Evolutionary conservation across 2,797 vertebrate genomes (phyloP), one percentile per base, ranked within the genome.

Genomic region (Malacoraja senta): DNA sequence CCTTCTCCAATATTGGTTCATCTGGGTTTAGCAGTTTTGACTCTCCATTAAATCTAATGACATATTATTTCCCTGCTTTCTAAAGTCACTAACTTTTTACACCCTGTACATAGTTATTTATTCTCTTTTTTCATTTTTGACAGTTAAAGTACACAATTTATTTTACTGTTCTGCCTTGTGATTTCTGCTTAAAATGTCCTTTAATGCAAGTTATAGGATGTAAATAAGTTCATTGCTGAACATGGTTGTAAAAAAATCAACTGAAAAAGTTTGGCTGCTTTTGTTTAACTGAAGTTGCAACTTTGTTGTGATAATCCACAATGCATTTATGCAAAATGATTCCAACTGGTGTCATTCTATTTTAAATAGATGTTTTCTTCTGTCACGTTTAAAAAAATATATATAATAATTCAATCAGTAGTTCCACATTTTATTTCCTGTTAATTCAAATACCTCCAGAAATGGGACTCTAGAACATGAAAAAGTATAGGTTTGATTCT

Each of bases 401-500:
- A n/a, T n/a, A n/a, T n/a, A n/a, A n/a, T n/a, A 35, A 2, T 9
- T 91, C 0, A 44, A 65, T 21, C 8, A 21, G 21, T 32, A 38
- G 65, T 10, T 38, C 17, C 88, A 91, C 53, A 13, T 72, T 38
- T 35, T 74, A 8, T 13, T 65, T 72, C 38, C 35, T 44, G 32
- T 72, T 91, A 72, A 91, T 91, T 32, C 65, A 72, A 91, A 72
- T 35, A 74, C 12, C 88, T 91, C 35, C 21, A 44, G 68, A 91
- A n/a, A 26, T 9, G 68, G 88, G 68, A 74, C 35, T 44, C 88
- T 91, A 71, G 68, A 72, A 91, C 74, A 38, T 74, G 26, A 35
- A 92, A 76, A 44, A 44, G 26, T 92, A 17, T 92, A 58, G 71
- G 71, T 92, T 92, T 92, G 90, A 74, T 44, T 91, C 13, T 92